phyloP scores from a whole-genome alignment of 2,797 vertebrate genomes.

The Diglossa cyanea region DNA sequence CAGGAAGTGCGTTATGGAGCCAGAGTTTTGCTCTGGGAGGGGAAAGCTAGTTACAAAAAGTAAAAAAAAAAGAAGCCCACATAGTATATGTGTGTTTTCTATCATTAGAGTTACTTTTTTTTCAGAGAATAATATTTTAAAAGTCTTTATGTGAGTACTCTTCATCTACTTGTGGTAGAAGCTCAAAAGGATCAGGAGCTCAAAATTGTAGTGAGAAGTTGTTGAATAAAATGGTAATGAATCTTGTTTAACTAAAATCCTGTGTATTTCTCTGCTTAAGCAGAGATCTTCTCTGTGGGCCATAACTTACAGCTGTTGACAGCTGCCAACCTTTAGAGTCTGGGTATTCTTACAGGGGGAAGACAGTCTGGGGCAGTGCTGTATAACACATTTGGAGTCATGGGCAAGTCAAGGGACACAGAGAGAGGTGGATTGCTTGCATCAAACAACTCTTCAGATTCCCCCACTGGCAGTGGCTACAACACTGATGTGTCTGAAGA shows the following conservation, averaged over 20 bases:
- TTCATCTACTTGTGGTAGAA: background rate
- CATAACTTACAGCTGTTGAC: background rate
- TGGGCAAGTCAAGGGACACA: conserved; percentile 82
- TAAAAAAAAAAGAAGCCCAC: background rate
- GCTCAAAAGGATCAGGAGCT: background rate
- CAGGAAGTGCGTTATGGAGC: background rate
- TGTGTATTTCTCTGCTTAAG: background rate
- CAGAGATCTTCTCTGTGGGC: background rate
- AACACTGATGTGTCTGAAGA: conserved; percentile 97
- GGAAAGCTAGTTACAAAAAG: background rate
- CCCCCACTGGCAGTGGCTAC: conserved; percentile 96
- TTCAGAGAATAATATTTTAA: background rate
- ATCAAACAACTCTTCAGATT: conserved; percentile 92
- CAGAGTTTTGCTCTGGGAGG: background rate
- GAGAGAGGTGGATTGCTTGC: conserved; percentile 85
- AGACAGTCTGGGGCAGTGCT: conserved; percentile 93
- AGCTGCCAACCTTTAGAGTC: background rate
- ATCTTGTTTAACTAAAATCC: background rate
- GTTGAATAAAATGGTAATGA: background rate
- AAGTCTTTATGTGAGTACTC: background rate
- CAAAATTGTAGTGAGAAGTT: fast-evolving
- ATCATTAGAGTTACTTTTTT: background rate
- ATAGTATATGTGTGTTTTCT: background rate
- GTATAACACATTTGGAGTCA: conserved; percentile 88
- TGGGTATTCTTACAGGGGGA: conserved; percentile 80